phyloP scores from a whole-genome alignment of 1,140 invertebrate genomes.

The Protaetia brevitarsis region DNA sequence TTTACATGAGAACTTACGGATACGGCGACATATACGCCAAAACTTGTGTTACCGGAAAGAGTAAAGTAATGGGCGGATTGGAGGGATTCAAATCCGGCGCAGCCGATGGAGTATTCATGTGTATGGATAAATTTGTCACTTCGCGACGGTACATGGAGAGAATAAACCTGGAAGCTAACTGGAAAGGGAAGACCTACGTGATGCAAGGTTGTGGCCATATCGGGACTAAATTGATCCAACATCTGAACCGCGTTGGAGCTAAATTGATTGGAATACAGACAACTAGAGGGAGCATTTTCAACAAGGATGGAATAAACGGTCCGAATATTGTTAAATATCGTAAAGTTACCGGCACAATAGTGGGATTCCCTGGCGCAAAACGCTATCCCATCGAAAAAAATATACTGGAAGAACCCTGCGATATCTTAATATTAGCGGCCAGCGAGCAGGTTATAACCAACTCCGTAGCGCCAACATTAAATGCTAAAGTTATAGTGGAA shows the following conservation, averaged over 20 bases:
- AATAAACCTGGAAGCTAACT: conserved; percentile 68
- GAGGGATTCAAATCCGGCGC: background rate
- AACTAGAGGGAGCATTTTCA: conserved; percentile 89
- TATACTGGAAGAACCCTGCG: conserved; percentile 88
- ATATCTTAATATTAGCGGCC: conserved; percentile 97
- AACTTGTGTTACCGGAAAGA: conserved; percentile 93
- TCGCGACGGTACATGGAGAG: background rate
- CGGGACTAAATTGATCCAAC: conserved; percentile 94
- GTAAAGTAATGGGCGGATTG: background rate
- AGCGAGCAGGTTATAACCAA: conserved; percentile 95
- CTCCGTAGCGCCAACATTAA: conserved; percentile 86
- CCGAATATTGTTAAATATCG: conserved; percentile 72
- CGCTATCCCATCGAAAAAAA: conserved; percentile 77
- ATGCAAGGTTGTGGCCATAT: conserved; percentile 99
- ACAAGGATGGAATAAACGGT: conserved; percentile 79
- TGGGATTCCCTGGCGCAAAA: conserved; percentile 89
- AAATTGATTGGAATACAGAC: conserved; percentile 94
- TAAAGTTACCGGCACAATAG: conserved; percentile 86
- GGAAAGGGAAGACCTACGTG: conserved; percentile 96
- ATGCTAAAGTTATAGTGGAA: conserved; percentile 90
- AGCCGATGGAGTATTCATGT: background rate
- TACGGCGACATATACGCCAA: conserved; percentile 94
- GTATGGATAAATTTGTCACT: background rate
- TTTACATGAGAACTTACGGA: conserved; percentile 95
- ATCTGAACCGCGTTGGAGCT: conserved; percentile 92